Conservation (phyloP, 2,888 invertebrate genomes). For the Poecilobothrus nobilitatus region DNA sequence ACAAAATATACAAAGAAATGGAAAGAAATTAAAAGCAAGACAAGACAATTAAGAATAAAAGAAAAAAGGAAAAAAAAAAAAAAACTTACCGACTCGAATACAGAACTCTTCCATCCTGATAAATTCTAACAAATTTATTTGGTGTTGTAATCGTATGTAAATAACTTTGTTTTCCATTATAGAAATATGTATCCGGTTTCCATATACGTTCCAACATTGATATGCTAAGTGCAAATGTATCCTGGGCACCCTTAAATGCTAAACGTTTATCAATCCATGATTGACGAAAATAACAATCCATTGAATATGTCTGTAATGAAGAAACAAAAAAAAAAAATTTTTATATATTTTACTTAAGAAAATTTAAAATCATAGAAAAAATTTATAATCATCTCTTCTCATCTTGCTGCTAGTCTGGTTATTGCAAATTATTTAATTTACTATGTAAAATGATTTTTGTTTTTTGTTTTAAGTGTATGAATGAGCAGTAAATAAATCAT, state of each 20-base stretch:
- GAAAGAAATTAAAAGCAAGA: too few relatives aligned
- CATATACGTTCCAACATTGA: slow-evolving; percentile 72
- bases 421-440: too few relatives aligned
- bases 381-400: background rate
- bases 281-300: slow-evolving; percentile 83
- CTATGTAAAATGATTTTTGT: too few relatives aligned
- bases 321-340: slow-evolving; percentile 14
- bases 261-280: slow-evolving; percentile 72
- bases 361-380: slow-evolving; percentile 11
- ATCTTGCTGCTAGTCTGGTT: background rate
- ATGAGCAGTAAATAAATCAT: too few relatives aligned
- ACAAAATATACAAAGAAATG: too few relatives aligned
- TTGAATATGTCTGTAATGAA: slow-evolving; percentile 62
- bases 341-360: slow-evolving; percentile 16
- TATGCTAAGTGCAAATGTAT: slow-evolving; percentile 65
- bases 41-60: background rate
- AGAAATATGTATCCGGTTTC: slow-evolving; percentile 81
- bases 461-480: too few relatives aligned
- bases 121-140: slow-evolving; percentile 73
- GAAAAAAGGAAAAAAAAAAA: background rate
- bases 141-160: slow-evolving; percentile 76
- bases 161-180: slow-evolving; percentile 74
- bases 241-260: slow-evolving; percentile 57
- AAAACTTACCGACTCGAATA: slow-evolving; percentile 62
- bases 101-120: slow-evolving; percentile 63